These are phyloP conservation scores for Menidia beryllina DNA, from an alignment of 2,113 vertebrate species.

Conservation along the genomic window DNA sequence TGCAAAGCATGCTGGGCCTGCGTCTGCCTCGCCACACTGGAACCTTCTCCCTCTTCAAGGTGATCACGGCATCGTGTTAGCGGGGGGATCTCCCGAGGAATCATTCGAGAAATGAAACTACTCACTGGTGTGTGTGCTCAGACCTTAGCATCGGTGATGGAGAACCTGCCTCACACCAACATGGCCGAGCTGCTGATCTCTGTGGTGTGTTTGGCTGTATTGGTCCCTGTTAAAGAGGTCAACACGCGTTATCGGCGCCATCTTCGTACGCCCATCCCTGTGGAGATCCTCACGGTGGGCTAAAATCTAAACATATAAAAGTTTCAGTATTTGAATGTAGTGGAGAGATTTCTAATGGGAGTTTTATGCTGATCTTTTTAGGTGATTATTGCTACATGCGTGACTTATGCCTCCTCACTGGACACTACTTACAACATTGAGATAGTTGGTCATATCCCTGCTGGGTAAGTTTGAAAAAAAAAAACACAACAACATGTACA, in stretches of 20 bases:
- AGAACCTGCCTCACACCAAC: constrained; percentile 86
- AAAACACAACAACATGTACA: background rate
- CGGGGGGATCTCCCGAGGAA: background rate
- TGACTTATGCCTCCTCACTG: constrained; percentile 87
- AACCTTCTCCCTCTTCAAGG: constrained; percentile 91
- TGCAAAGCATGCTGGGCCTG: constrained; percentile 91
- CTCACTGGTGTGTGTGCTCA: constrained; percentile 62
- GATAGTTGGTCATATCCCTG: constrained; percentile 90
- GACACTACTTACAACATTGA: constrained; percentile 86
- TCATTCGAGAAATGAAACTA: background rate
- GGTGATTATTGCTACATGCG: constrained; percentile 88
- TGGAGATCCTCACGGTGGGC: constrained; percentile 88
- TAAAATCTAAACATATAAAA: background rate
- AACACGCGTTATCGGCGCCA: constrained; percentile 87
- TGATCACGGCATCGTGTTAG: constrained; percentile 35
- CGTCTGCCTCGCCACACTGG: constrained; percentile 87
- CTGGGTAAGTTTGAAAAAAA: constrained; percentile 80
- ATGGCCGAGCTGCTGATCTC: constrained; percentile 88
- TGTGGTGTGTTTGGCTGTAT: constrained; percentile 84
- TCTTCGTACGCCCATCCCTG: constrained; percentile 88
- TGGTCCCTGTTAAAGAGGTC: constrained; percentile 90
- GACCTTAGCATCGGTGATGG: constrained; percentile 88
- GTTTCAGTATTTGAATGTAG: background rate
- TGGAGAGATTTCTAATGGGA: background rate
- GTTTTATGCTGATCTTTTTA: constrained; percentile 52